Percentiles rank a stretch among this genome's conserved stretches.
Evolutionary conservation across 2,888 invertebrate species (phyloP).

Genomic region (Dicyrtoma fusca): DNA sequence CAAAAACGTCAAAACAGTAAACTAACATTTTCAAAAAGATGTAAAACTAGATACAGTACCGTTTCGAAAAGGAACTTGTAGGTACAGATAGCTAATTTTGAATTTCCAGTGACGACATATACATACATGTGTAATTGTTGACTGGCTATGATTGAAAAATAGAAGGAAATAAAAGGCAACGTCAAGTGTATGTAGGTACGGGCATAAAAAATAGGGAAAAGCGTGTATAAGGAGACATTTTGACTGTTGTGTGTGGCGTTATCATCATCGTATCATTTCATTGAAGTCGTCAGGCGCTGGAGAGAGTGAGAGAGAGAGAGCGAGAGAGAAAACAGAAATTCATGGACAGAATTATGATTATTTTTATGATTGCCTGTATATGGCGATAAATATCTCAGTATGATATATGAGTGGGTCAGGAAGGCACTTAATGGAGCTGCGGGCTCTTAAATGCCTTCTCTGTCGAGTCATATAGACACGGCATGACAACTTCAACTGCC

Average conservation of each 20-base stretch:
- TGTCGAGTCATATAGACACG: slow-evolving; percentile 24
- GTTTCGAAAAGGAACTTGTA: too few relatives aligned
- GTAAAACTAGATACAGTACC: too few relatives aligned
- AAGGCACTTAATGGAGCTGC: slow-evolving; percentile 39
- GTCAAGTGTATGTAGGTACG: too few relatives aligned
- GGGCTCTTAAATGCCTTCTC: slow-evolving; percentile 35
- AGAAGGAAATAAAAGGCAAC: neutral
- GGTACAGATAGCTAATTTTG: too few relatives aligned
- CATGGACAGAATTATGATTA: slow-evolving; percentile 40
- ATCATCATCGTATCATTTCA: slow-evolving; percentile 11
- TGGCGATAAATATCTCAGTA: slow-evolving; percentile 41
- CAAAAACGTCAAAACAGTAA: too few relatives aligned
- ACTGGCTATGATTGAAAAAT: too few relatives aligned
- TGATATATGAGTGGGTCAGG: slow-evolving; percentile 40
- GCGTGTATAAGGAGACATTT: slow-evolving; percentile 10
- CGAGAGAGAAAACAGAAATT: slow-evolving; percentile 30
- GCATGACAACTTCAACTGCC: slow-evolving; percentile 24
- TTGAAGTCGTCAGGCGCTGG: neutral
- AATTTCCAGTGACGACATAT: too few relatives aligned
- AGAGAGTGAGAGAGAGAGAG: slow-evolving; percentile 7
- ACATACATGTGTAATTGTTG: too few relatives aligned
- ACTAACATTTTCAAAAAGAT: too few relatives aligned
- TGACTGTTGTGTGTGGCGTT: neutral
- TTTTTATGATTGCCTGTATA: slow-evolving; percentile 42
- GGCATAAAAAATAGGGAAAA: slow-evolving; percentile 17